phyloP scores from a whole-genome alignment of 2,888 invertebrate species.

The Dynastes hyllus region DNA sequence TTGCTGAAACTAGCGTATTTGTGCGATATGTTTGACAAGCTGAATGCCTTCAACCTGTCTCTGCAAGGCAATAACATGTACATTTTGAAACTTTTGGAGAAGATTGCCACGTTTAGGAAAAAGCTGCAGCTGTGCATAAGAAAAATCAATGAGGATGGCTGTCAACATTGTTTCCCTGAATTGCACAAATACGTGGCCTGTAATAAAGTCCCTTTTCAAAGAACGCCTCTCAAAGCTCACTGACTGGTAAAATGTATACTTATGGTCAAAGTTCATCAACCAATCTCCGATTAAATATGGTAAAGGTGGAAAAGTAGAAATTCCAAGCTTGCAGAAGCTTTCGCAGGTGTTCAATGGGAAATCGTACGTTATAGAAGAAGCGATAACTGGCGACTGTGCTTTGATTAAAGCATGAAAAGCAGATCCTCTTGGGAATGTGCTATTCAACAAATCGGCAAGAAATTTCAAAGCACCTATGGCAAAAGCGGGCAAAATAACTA shows the following conservation, averaged over 20 bases:
- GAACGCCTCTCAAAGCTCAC: constrained; percentile 87
- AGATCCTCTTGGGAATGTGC: constrained; percentile 92
- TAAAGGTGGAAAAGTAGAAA: constrained; percentile 82
- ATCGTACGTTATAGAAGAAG: constrained; percentile 94
- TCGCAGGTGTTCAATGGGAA: constrained; percentile 88
- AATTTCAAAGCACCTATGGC: constrained; percentile 99
- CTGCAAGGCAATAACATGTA: too few relatives aligned
- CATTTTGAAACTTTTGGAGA: too few relatives aligned
- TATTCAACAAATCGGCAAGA: constrained; percentile 90
- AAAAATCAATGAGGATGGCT: too few relatives aligned
- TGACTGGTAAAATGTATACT: constrained; percentile 70
- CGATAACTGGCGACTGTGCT: constrained; percentile 97
- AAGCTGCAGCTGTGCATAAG: too few relatives aligned
- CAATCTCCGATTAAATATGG: constrained; percentile 96
- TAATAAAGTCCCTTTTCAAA: constrained; percentile 76
- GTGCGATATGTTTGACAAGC: too few relatives aligned
- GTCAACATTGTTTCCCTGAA: too few relatives aligned
- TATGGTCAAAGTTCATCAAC: too few relatives aligned
- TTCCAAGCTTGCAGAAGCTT: constrained; percentile 84
- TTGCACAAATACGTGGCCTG: too few relatives aligned
- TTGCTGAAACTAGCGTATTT: too few relatives aligned
- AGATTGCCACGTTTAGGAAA: too few relatives aligned
- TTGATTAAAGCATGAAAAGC: constrained; percentile 98
- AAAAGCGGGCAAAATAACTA: constrained; percentile 90
- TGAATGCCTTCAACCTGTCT: too few relatives aligned